phyloP scores from a whole-genome alignment of 2,797 vertebrate genomes.

The Microtus agrestis region DNA sequence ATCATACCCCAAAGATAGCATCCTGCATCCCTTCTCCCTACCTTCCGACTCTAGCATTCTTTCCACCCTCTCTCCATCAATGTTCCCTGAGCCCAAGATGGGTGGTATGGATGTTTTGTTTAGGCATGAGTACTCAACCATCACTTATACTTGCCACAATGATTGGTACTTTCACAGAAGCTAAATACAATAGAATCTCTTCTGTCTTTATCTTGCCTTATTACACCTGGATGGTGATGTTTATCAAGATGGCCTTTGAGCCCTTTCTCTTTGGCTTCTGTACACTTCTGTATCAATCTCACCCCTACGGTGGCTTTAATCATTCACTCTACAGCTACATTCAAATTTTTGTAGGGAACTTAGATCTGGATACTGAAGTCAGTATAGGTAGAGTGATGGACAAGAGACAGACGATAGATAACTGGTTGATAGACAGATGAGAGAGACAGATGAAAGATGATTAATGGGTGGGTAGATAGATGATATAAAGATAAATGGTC shows the following conservation, averaged over 20 bases:
- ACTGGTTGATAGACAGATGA: not conserved
- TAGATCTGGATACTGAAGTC: slow-evolving; percentile 35
- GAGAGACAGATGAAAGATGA: not conserved
- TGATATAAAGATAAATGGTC: not conserved
- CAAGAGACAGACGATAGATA: not conserved
- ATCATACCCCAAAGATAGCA: not conserved
- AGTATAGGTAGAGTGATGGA: not conserved
- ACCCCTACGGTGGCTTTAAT: not conserved
- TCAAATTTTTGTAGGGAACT: not conserved
- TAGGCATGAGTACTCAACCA: not conserved
- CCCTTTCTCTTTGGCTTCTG: not conserved
- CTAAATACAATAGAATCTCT: not conserved
- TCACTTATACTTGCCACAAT: not conserved
- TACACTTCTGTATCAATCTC: not conserved
- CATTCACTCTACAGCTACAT: not conserved
- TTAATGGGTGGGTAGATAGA: not conserved
- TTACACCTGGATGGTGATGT: not conserved
- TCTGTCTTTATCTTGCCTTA: slow-evolving; percentile 9
- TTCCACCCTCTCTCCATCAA: not conserved
- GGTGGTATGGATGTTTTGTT: not conserved
- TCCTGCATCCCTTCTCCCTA: not conserved
- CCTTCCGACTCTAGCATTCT: not conserved
- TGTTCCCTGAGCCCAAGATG: not conserved
- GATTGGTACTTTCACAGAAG: not conserved
- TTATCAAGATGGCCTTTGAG: not conserved